phyloP scores from a whole-genome alignment of 2,888 invertebrate species.

The Pachycephus smyrnensis region DNA sequence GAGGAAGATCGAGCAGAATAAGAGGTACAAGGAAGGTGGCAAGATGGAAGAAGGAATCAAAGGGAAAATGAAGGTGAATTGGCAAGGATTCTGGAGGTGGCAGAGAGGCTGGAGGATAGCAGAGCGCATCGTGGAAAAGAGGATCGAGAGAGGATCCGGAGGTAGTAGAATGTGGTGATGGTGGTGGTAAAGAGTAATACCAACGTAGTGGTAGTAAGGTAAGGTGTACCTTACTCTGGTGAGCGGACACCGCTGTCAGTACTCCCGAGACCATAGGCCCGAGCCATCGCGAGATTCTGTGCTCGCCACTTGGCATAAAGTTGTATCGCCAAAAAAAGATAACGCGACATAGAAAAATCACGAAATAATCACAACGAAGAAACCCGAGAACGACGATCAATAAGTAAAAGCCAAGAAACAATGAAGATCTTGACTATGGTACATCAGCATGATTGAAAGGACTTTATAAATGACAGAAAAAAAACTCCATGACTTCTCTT shows the following conservation, averaged over 20 bases:
- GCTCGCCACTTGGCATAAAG: conserved; percentile 1
- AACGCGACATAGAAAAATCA: background rate
- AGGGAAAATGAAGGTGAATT: conserved; percentile 46
- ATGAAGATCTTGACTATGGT: background rate
- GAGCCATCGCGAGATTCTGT: conserved; percentile 51
- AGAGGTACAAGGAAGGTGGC: conserved; percentile 1
- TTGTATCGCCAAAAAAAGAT: background rate
- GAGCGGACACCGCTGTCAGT: conserved; percentile 59
- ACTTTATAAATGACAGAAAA: background rate
- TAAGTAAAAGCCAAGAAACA: background rate
- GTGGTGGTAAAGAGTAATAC: conserved; percentile 43
- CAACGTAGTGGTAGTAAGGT: conserved; percentile 44
- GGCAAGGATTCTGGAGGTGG: conserved; percentile 16
- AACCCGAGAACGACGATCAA: background rate
- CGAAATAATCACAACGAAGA: background rate
- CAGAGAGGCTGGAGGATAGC: conserved; percentile 18
- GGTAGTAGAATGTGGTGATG: conserved; percentile 18
- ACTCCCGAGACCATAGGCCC: conserved; percentile 55
- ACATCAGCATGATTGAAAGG: background rate
- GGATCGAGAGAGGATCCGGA: conserved; percentile 13
- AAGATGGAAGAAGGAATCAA: conserved; percentile 8
- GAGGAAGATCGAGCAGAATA: background rate
- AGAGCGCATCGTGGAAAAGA: conserved; percentile 24
- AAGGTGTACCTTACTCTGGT: conserved; percentile 57
- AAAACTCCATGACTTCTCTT: background rate